A percentile compares a stretch with the other conserved stretches of the same genome.
Conservation (phyloP, 2,797 vertebrate species). For the Sitta carolinensis region DNA sequence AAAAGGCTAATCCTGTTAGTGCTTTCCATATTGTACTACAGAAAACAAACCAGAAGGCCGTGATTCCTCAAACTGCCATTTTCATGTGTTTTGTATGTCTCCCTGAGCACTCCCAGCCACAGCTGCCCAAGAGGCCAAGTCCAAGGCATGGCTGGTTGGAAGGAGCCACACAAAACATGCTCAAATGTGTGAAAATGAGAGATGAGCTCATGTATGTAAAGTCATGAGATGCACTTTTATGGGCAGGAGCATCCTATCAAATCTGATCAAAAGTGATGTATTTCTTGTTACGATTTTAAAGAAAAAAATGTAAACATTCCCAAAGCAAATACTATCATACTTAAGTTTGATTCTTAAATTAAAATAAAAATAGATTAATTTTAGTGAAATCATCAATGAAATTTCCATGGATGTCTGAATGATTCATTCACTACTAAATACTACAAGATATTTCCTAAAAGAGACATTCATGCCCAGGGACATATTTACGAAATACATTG, state of each 20-base stretch:
- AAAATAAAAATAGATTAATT: not conserved
- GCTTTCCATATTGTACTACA: conserved; percentile 45
- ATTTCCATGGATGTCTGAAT: not conserved
- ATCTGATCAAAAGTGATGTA: not conserved
- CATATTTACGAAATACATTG: not conserved
- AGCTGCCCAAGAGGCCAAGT: not conserved
- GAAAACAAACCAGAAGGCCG: conserved; percentile 50
- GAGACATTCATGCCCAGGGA: not conserved
- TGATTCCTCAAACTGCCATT: not conserved
- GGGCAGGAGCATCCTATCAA: not conserved
- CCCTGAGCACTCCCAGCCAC: not conserved
- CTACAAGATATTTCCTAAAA: not conserved
- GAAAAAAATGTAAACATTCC: not conserved
- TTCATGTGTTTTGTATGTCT: not conserved
- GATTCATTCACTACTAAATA: not conserved
- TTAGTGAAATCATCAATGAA: not conserved
- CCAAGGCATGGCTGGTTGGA: not conserved
- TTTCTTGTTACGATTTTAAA: not conserved
- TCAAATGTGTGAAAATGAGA: not conserved
- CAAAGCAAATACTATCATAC: not conserved
- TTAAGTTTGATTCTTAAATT: not conserved
- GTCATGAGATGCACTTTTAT: not conserved
- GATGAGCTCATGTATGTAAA: not conserved
- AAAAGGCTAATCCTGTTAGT: conserved; percentile 68
- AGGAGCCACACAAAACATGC: not conserved